Base-by-base conservation (phyloP, 2,113 vertebrate species). In the Oophaga pumilio region DNA sequence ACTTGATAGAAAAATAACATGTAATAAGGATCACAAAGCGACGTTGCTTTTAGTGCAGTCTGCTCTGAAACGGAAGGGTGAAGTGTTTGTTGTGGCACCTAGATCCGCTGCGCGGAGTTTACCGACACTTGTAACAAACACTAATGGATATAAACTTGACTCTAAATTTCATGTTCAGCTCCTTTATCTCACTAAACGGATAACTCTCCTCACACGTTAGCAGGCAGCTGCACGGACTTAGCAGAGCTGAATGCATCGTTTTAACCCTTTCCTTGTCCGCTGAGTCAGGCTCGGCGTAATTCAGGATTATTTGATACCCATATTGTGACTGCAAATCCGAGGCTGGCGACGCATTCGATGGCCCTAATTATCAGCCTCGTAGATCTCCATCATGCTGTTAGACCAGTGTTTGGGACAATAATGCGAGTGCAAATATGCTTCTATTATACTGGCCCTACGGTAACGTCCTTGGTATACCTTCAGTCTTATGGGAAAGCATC, bases 1-100 rank as follows among this genome's bases (percentile, higher is more conserved):
- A 18, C 79, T 62, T 83, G 86, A 87, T 87, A 76, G 79, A 26
- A 82, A 87, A 86, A 66, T 86, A 86, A 80, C 49, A 80, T 76
- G 76, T 71, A 80, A 43, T 86, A 80, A 66, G 50, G 74, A 69
- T 86, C 85, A 86, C 53, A 86, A 85, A 77, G 50, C 26, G 43
- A 85, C 71, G 85, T 80, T 80, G 50, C 62, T 56, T 49, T 86
- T 56, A 78, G 85, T 18, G 28, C 73, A 60, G 20, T 77, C 59
- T 22, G 60, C 28, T 66, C 26, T 53, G 22, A 68, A 62, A 56
- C 43, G 9, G 71, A 50, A 50, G 71, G 77, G 14, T 52, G 28
- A 83, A 52, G 43, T 26, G 22, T 83, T 69, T 83, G 62, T 69
- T 24, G n/a, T 74, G 18, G 33, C 33, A 66, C 13, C 22, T 24